phyloP scores from a whole-genome alignment of 2,888 invertebrate genomes.

The Drosophila seclusa region DNA sequence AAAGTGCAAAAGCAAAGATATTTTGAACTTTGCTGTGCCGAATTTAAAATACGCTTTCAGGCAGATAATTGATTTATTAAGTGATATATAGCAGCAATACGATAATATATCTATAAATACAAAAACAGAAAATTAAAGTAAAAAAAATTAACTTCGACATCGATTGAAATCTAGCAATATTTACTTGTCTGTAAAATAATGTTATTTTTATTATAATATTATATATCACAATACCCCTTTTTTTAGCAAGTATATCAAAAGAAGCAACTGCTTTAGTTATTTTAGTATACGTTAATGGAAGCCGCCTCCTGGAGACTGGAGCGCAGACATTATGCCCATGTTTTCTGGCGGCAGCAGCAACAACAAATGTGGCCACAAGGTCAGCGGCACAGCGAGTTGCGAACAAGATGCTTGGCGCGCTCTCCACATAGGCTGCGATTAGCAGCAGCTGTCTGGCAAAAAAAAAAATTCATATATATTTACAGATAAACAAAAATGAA shows the following conservation, averaged over 20 bases:
- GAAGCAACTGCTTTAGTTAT: conserved; percentile 1
- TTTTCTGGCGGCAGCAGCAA: conserved; percentile 29
- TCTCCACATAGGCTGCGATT: conserved; percentile 20
- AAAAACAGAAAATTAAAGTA: neutral
- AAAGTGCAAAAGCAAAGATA: conserved; percentile 8
- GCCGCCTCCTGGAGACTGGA: conserved; percentile 16
- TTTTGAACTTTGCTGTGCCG: neutral
- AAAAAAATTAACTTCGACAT: neutral
- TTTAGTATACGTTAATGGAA: conserved; percentile 3
- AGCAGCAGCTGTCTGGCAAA: conserved; percentile 23
- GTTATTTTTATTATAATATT: too few relatives aligned
- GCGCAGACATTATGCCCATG: conserved; percentile 42
- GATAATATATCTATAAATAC: neutral
- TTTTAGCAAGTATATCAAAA: neutral
- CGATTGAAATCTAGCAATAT: neutral
- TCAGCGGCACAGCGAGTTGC: conserved; percentile 36
- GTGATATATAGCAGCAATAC: too few relatives aligned
- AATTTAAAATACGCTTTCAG: conserved; percentile 1
- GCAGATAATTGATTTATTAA: neutral
- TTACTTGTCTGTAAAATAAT: neutral
- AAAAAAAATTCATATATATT: neutral
- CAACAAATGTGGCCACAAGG: conserved; percentile 51
- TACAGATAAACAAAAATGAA: conserved; percentile 49
- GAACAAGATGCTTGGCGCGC: conserved; percentile 38
- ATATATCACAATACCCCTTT: neutral